These are phyloP conservation scores for Diplogasteroides magnus DNA, from an alignment of 1,140 invertebrate genomes.

Conservation along the genomic window DNA sequence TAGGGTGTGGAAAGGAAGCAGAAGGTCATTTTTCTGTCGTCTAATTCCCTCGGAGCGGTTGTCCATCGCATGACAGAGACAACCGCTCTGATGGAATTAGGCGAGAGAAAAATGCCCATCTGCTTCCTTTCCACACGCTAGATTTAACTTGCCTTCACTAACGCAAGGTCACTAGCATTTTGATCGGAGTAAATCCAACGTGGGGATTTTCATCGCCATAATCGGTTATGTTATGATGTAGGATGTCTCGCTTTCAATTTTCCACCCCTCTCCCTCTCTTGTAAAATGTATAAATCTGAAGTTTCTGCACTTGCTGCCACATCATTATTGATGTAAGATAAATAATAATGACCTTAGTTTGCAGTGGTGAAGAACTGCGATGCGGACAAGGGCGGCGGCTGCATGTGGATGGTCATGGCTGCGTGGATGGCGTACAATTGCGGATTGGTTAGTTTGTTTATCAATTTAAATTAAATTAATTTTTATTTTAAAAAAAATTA, in stretches of 20 bases:
- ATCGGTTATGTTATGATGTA: background rate
- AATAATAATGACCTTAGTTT: conserved; percentile 4
- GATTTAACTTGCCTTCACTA: too few species aligned
- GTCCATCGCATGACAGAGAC: too few species aligned
- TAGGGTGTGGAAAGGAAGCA: too few species aligned
- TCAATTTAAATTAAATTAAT: background rate
- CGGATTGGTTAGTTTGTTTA: conserved; percentile 34
- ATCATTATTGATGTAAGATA: too few species aligned
- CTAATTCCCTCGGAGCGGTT: too few species aligned
- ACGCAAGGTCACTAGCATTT: too few species aligned
- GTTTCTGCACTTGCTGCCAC: too few species aligned
- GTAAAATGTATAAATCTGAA: background rate
- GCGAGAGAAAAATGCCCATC: too few species aligned
- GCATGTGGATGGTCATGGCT: conserved; percentile 41
- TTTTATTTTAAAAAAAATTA: background rate
- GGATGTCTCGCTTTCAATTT: background rate
- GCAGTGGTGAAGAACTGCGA: conserved; percentile 20
- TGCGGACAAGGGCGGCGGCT: conserved; percentile 28
- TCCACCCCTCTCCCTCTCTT: background rate
- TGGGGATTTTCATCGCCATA: background rate
- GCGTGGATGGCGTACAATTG: conserved; percentile 53
- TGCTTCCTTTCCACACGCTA: too few species aligned
- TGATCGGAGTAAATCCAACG: too few species aligned
- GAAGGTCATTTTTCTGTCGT: too few species aligned
- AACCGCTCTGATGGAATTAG: too few species aligned